Evolutionary conservation across 1,140 invertebrate species (phyloP), one percentile per base, ranked within the genome.

Genomic region (Apis dorsata): DNA sequence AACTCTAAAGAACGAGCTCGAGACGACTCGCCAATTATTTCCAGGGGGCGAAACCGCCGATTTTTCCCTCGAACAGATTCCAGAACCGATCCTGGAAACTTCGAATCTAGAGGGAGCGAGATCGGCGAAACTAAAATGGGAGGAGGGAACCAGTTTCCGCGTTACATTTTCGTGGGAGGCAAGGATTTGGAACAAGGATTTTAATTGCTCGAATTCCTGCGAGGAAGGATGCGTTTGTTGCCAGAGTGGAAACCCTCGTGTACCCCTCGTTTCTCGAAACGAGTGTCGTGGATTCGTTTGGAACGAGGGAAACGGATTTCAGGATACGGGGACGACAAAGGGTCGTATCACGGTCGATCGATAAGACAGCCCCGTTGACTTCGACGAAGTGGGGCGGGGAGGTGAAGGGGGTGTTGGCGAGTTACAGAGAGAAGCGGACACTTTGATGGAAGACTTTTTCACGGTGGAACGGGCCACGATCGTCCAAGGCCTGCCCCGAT

Each of bases 381-480:
- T 63, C 51, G 75, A 63, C 57, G 62, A 78, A 82, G 4, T 44
- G 34, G 74, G 55, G 73, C 1, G 70, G 59, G 34, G 19, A 13
- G 66, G 57, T 51, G 57, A 13, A 12, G 53, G 21, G 51, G 78
- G 19, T n/a, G 44, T 9, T 9, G 66, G 66, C 66, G 53, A 55
- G 72, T 81, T 76, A 81, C 85, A 74, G 62, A 81, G 70, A 53
- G 79, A 62, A n/a, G 73, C n/a, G 75, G 55, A 51, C 55, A 71
- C 66, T 78, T 79, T 81, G 80, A 86, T 70, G 80, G 81, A 83
- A 87, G 75, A 83, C 80, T 86, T 86, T 79, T 83, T 70, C 75
- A 79, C 63, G 63, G 57, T n/a, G 65, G 79, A 83, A 70, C 59
- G 73, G 75, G 79, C 71, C 59, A 60, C 79, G 75, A 79, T 83